Conservation (phyloP, 1,140 invertebrate genomes). For the Mycetomoellerius zeteki region DNA sequence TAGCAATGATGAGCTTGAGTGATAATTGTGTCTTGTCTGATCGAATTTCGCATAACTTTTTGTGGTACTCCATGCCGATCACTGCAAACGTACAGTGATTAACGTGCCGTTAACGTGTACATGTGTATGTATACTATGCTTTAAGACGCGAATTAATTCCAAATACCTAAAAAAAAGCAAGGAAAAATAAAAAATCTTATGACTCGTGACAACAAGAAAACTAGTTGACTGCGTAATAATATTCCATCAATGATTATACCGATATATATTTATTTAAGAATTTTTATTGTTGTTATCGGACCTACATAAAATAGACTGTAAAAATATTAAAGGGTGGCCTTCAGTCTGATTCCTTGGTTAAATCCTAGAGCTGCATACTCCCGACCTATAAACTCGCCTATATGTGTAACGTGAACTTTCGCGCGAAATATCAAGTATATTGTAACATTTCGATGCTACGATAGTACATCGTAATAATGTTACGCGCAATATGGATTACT, state of each 20-base stretch:
- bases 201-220: constrained; percentile 56
- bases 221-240: constrained; percentile 84
- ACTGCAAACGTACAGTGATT: constrained; percentile 72
- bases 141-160: constrained; percentile 75
- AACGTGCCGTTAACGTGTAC: constrained; percentile 78
- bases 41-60: constrained; percentile 79
- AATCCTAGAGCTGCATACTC: constrained; percentile 80
- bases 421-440: constrained; percentile 73
- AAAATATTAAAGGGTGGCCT: constrained; percentile 85
- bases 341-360: constrained; percentile 84
- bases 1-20: constrained; percentile 85
- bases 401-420: constrained; percentile 57
- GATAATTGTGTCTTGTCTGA: constrained; percentile 81
- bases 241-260: constrained; percentile 84
- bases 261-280: constrained; percentile 86
- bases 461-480: constrained; percentile 71
- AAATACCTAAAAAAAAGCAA: constrained; percentile 67
- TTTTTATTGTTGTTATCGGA: constrained; percentile 86
- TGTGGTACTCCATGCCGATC: constrained; percentile 77
- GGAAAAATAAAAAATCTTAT: constrained; percentile 63
- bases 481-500: constrained; percentile 66
- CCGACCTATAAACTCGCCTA: constrained; percentile 73
- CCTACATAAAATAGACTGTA: constrained; percentile 85
- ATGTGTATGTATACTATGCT: constrained; percentile 83
- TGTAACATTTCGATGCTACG: constrained; percentile 64